These are phyloP conservation scores for Meda fulgida DNA, from an alignment of 2,797 vertebrate species.

Conservation along the genomic window DNA sequence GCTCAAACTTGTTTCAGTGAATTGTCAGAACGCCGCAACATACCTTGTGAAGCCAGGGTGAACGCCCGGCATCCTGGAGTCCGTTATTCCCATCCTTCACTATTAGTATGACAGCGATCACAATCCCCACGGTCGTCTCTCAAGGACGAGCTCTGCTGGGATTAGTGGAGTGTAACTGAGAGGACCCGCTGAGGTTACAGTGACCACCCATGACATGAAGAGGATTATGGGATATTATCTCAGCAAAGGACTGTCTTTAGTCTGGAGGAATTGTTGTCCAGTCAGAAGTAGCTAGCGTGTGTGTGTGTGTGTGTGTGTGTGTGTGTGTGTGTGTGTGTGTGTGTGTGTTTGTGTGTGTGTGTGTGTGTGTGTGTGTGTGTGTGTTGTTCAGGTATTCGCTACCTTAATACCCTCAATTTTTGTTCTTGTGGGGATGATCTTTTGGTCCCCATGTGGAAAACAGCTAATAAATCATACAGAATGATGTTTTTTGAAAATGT, in stretches of 20 bases:
- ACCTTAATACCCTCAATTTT: neutral
- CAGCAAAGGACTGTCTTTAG: slow-evolving; percentile 72
- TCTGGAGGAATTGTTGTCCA: slow-evolving; percentile 58
- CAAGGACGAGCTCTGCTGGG: slow-evolving; percentile 44
- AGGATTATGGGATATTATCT: slow-evolving; percentile 73
- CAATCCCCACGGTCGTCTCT: neutral
- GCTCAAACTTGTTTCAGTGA: neutral
- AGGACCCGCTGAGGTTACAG: neutral
- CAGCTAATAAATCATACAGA: neutral
- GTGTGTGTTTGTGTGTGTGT: neutral
- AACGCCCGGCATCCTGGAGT: neutral
- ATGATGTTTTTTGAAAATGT: neutral
- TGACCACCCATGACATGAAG: slow-evolving; percentile 59
- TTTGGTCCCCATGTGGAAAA: neutral
- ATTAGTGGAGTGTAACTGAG: slow-evolving; percentile 9
- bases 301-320: neutral
- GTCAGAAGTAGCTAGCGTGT: slow-evolving; percentile 43
- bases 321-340: neutral
- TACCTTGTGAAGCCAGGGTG: neutral
- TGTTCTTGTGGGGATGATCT: neutral
- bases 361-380: neutral
- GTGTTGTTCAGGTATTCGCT: neutral
- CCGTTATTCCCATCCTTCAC: neutral
- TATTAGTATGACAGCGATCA: slow-evolving; percentile 2
- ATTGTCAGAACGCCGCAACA: neutral